Conservation (phyloP, 1,140 invertebrate genomes). For the Temnothorax curvispinosus region DNA sequence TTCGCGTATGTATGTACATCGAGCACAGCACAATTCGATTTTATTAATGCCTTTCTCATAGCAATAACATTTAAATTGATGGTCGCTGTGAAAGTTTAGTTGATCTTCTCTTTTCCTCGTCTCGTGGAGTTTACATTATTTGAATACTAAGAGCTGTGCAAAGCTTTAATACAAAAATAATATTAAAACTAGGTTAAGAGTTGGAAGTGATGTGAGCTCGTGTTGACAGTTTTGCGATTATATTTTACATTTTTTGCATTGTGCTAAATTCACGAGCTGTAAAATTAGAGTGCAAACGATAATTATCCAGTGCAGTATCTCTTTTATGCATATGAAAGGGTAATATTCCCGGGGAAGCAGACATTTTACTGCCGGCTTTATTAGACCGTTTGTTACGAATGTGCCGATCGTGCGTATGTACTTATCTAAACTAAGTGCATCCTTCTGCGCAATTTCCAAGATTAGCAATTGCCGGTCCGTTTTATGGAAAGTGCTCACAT, state of each 20-base stretch:
- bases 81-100: not conserved
- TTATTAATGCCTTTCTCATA: constrained; percentile 53
- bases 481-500: constrained; percentile 39
- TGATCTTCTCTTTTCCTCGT: not conserved
- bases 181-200: not conserved
- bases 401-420: constrained; percentile 4
- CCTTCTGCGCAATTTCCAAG: constrained; percentile 53
- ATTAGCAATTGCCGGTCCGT: constrained; percentile 50
- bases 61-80: constrained; percentile 32
- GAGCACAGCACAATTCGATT: constrained; percentile 29
- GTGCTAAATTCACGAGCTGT: not conserved
- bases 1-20: not conserved
- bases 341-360: not conserved
- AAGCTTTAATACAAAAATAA: not conserved
- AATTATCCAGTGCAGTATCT: constrained; percentile 12
- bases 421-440: constrained; percentile 56
- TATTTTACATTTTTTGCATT: not conserved
- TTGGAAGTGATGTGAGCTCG: not conserved
- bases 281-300: not conserved
- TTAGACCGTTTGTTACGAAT: constrained; percentile 32
- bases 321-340: not conserved
- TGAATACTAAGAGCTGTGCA: not conserved
- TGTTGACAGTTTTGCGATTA: not conserved
- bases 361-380: constrained; percentile 2
- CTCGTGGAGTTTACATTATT: not conserved